Conservation (phyloP, 2,113 vertebrate genomes). For the Varanus salvator region DNA sequence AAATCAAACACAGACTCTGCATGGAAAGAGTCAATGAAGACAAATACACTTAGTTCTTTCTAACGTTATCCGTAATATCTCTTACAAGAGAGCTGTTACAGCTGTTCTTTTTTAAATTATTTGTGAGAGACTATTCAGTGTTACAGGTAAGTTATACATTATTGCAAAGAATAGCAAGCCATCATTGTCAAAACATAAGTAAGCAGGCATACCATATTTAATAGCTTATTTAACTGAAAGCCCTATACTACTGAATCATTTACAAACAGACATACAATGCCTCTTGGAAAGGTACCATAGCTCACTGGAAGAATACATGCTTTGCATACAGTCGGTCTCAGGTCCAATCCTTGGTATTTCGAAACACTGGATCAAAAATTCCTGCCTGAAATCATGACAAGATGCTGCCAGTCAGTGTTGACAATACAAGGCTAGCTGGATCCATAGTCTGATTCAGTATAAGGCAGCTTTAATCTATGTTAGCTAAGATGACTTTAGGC, state of each 20-base stretch:
- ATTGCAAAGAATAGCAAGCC: neutral
- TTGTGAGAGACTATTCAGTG: neutral
- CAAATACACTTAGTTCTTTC: neutral
- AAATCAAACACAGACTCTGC: conserved; percentile 8
- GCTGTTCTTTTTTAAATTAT: neutral
- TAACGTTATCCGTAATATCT: neutral
- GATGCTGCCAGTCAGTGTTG: too few species aligned
- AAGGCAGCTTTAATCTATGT: too few species aligned
- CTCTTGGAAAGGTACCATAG: too few species aligned
- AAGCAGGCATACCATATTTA: neutral
- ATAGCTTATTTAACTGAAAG: neutral
- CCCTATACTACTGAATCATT: neutral
- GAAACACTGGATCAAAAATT: too few species aligned
- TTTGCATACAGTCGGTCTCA: too few species aligned
- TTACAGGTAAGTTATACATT: neutral
- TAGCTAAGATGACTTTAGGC: neutral
- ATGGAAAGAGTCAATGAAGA: neutral
- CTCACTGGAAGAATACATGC: too few species aligned
- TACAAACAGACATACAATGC: neutral
- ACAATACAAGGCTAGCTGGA: too few species aligned
- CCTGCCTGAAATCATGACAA: too few species aligned
- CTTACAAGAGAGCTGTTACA: neutral
- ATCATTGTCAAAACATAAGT: neutral
- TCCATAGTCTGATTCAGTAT: too few species aligned
- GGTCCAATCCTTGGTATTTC: too few species aligned